Base-by-base conservation (phyloP, 2,113 vertebrate genomes). In the Paedocypris sp. region DNA sequence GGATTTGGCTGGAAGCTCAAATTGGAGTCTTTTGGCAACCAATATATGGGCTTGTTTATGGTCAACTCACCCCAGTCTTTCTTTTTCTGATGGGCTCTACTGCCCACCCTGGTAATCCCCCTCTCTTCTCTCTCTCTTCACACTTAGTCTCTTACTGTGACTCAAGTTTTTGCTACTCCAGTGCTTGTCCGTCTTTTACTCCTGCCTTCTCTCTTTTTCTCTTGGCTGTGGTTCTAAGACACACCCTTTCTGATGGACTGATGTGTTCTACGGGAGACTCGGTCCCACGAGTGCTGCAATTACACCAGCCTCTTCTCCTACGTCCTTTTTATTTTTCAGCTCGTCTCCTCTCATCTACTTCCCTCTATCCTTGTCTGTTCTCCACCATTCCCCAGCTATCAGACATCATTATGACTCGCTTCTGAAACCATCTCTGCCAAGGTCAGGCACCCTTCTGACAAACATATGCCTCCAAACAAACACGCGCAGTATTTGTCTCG, bases 281-380 rank as follows among this genome's bases (percentile, higher is more conserved):
- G 79, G 74, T 79, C 77, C 76, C 74, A 81, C 77, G 81, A 84
- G 81, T 84, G 81, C 82, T 79, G 83, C 83, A 86, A 86, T 86
- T 86, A 86, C 79, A 65, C 51, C 42, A 35, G 28, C 62, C 47
- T 67, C 60, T 57, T 57, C 46, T 60, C 43, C 56, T 46, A 50
- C 18, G 20, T 23, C 57, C 28, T 28, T 43, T 16, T 13, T 58
- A 41, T 47, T 19, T 42, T 18, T 10, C 48, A n/a, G 20, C 39
- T 49, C 20, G n/a, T 20, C 28, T 43, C 19, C 51, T 51, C 71
- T 63, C 46, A 38, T 50, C 35, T 57, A 28, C 41, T 20, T 64
- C 57, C 35, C 46, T 67, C 50, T 64, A 48, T 56, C 54, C 41
- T 13, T 60, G 53, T 64, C 61, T 41, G 63, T 73, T 69, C 66